Evolutionary conservation across 2,113 vertebrate species (phyloP).

Genomic region (Casuarius casuarius): DNA sequence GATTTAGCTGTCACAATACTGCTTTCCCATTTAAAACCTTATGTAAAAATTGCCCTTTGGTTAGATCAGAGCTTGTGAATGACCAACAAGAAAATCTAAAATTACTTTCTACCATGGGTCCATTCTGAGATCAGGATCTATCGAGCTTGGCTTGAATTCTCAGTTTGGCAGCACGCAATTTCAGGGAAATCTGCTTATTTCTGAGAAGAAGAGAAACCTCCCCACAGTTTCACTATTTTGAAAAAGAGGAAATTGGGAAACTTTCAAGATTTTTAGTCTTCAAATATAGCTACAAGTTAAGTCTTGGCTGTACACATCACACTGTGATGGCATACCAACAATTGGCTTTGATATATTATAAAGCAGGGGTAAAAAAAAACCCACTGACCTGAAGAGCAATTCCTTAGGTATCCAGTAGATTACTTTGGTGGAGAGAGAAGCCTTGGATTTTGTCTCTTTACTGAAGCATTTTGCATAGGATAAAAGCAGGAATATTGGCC

Average conservation of each 20-base stretch:
- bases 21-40: neutral
- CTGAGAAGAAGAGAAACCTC: neutral
- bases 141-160: neutral
- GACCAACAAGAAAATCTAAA: neutral
- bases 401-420: too few species aligned
- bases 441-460: too few species aligned
- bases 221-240: neutral
- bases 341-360: too few species aligned
- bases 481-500: neutral
- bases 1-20: neutral
- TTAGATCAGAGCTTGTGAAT: neutral
- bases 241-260: neutral
- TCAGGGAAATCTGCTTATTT: neutral
- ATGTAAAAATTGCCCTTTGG: neutral
- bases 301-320: neutral
- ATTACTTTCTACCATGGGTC: neutral
- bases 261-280: neutral
- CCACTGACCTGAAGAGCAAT: too few species aligned
- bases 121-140: neutral
- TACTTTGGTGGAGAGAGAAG: too few species aligned
- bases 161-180: neutral
- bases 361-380: too few species aligned
- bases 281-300: neutral
- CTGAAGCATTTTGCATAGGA: too few species aligned
- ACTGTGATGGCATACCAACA: too few species aligned